These are phyloP conservation scores for Rachycentron canadum DNA, from an alignment of 2,797 vertebrate genomes.

Conservation along the genomic window DNA sequence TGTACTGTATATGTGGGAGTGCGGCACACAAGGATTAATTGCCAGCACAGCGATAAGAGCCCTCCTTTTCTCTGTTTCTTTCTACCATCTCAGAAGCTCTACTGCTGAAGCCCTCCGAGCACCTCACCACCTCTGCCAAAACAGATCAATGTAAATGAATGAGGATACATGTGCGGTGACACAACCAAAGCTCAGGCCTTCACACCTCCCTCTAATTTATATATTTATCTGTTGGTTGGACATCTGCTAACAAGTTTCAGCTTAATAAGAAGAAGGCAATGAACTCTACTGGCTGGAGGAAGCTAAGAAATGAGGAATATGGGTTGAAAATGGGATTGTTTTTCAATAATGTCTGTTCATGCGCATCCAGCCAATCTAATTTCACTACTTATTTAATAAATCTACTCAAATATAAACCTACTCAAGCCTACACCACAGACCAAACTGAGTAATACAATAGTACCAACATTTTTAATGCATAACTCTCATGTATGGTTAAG, in stretches of 20 bases:
- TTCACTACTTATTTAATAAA: neutral
- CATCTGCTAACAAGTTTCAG: conserved; percentile 64
- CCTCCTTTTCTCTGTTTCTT: conserved; percentile 46
- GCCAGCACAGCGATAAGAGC: conserved; percentile 64
- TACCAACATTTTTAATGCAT: neutral
- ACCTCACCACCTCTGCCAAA: conserved; percentile 44
- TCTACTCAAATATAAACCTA: neutral
- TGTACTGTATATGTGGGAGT: conserved; percentile 66
- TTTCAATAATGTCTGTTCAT: neutral
- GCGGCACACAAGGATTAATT: conserved; percentile 71
- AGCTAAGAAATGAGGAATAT: conserved; percentile 19
- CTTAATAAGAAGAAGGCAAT: conserved; percentile 30
- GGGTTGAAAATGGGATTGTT: neutral
- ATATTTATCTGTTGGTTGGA: conserved; percentile 57
- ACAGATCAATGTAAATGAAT: conserved; percentile 29
- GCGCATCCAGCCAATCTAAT: neutral
- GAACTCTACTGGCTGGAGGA: conserved; percentile 34
- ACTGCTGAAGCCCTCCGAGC: conserved; percentile 48
- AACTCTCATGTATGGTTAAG: neutral
- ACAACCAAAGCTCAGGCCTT: conserved; percentile 46
- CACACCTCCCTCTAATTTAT: conserved; percentile 52
- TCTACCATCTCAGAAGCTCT: conserved; percentile 33
- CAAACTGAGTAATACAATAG: neutral
- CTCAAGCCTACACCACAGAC: neutral
- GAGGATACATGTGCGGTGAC: conserved; percentile 57